These are phyloP conservation scores for Leptopilina drosophilae DNA, from an alignment of 2,888 invertebrate genomes.

Conservation along the genomic window DNA sequence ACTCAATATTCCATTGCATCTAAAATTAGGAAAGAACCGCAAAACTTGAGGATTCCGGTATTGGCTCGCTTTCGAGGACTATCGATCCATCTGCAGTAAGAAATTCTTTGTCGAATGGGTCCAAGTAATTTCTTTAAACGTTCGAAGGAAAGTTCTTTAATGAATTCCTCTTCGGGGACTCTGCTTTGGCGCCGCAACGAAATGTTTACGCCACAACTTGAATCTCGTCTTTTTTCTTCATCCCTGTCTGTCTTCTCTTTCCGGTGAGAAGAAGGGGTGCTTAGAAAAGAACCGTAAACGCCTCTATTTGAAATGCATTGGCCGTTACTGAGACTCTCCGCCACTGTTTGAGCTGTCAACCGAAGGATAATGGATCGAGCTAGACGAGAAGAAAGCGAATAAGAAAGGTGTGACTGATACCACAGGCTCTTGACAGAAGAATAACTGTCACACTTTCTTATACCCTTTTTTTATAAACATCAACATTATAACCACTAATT, in stretches of 20 bases:
- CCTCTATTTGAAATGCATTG: slow-evolving; percentile 74
- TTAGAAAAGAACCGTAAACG: slow-evolving; percentile 52
- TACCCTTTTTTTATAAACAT: neutral
- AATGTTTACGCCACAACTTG: slow-evolving; percentile 55
- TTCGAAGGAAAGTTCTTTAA: slow-evolving; percentile 48
- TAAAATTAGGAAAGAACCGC: slow-evolving; percentile 23
- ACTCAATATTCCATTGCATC: slow-evolving; percentile 30
- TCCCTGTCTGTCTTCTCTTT: neutral
- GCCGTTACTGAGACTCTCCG: slow-evolving; percentile 62
- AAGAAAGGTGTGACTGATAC: slow-evolving; percentile 25
- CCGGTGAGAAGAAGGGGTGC: slow-evolving; percentile 24
- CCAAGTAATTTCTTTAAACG: slow-evolving; percentile 60
- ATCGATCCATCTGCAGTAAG: slow-evolving; percentile 34
- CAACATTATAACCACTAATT: too few species aligned
- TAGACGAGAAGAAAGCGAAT: slow-evolving; percentile 33
- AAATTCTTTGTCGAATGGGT: slow-evolving; percentile 30
- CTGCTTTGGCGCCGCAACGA: slow-evolving; percentile 8
- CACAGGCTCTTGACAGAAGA: slow-evolving; percentile 55
- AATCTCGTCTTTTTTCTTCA: slow-evolving; percentile 33
- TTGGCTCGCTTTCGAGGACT: slow-evolving; percentile 44
- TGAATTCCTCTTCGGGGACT: slow-evolving; percentile 56
- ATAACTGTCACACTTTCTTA: slow-evolving; percentile 54
- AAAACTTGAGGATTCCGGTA: neutral
- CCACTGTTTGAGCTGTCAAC: slow-evolving; percentile 71
- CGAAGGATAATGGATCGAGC: slow-evolving; percentile 71